Evolutionary conservation across 1,140 invertebrate species (phyloP), one percentile per base, ranked within the genome.

Genomic region (Drosophila sp.): DNA sequence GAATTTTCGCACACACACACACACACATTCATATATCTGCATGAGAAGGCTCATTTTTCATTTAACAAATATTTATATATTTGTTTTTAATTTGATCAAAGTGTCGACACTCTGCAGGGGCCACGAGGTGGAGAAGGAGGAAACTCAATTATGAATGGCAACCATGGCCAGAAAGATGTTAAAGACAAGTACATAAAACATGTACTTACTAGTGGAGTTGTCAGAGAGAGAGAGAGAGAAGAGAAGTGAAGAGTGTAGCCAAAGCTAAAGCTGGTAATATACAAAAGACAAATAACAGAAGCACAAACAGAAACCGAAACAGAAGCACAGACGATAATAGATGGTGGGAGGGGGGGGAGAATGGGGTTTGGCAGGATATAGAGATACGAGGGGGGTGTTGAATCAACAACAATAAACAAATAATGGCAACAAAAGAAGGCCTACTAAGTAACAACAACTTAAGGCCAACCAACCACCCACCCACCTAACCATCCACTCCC

Each of bases 331-430:
- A 17, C 30, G 8, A 47, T 47, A 40, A 29, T 60, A 30, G 10
- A 25, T 47, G 23, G 32, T 11, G 65, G 1, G 10, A 32, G 25
- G 10, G 32, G 33, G 5, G n/a, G n/a, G 27, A 4, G 11, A 38
- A 10, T n/a, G 41, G 4, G 44, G 23, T 50, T 38, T 7, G 35
- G 35, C 2, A 38, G 35, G 35, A 1, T 38, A 10, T 3, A 38
- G 8, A 11, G 57, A 35, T 32, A 6, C 17, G 35, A 35, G 55
- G 23, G 63, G 5, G 25, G 63, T 10, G 40, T 67, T 65, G 77
- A 85, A 72, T 85, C 70, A 80, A 85, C 81, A 75, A 76, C 70
- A 80, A 70, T 78, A 84, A 79, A 71, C 77, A 85, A 85, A 85
- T 80, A 85, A 67, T 58, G 81, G 63, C 67, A 75, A 79, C 81